Base-by-base conservation (phyloP, 2,797 vertebrate species). In the Buphagus erythrorhynchus region DNA sequence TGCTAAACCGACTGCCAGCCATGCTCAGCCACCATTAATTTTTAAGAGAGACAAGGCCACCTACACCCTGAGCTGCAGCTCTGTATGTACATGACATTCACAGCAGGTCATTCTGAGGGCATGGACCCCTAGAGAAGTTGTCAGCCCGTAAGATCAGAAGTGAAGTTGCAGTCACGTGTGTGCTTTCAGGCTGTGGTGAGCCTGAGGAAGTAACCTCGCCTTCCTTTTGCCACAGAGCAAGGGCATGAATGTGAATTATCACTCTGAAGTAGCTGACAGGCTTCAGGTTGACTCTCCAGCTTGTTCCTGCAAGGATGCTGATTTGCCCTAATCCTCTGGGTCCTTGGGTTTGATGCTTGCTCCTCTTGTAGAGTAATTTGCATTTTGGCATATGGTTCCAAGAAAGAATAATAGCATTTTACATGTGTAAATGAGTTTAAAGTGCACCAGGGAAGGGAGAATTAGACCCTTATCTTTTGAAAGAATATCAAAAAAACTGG, bases 371-470 rank as follows among this genome's bases (percentile, higher is more conserved):
- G 51, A 78, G 42, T 63, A 89, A 90, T 95, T 95, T 82, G 43
- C 59, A 77, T 90, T 88, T 90, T 88, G 36, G 49, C 90, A 24
- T 79, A 43, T 11, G 10, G 73, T 77, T 86, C 55, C 58, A 81
- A 71, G 54, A 74, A 45, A 83, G 33, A 92, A 80, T 82, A 85
- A 74, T 78, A 91, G 35, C 68, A 66, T 93, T 88, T 92, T 54
- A 74, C 51, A 63, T 28, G 49, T 62, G n/a, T 65, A 93, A 93
- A 84, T 85, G 24, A 74, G 51, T 80, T 71, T 38, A 54, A 75
- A 84, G 73, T 42, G 24, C 45, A 82, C 9, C 2, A 67, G 66
- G 51, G 51, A 87, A 92, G n/a, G 13, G n/a, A 86, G 49, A 92
- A 79, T 86, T 63, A 91, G 69, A 68, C 43, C 38, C 29, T 71